These are phyloP conservation scores for Periplaneta americana DNA, from an alignment of 1,140 invertebrate species.

Conservation along the genomic window DNA sequence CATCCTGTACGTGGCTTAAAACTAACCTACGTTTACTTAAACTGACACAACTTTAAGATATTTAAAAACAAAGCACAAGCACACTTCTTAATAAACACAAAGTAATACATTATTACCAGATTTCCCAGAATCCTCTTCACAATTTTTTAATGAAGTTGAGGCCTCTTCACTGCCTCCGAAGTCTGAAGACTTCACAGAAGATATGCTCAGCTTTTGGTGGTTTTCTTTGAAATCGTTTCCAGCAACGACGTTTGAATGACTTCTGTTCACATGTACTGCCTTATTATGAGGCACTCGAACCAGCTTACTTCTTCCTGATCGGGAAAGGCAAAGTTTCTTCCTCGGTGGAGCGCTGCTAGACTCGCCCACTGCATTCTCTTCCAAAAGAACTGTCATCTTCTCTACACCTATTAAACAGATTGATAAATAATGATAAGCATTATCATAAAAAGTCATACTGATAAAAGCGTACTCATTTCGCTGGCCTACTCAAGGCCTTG, in stretches of 20 bases:
- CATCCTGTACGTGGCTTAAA: too few species aligned
- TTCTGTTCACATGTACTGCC: background rate
- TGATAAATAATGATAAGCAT: background rate
- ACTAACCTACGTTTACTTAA: too few species aligned
- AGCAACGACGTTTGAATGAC: background rate
- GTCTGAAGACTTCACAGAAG: background rate
- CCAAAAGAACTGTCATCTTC: constrained; percentile 47
- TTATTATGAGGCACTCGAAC: background rate
- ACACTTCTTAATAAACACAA: too few species aligned
- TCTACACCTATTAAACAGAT: constrained; percentile 33
- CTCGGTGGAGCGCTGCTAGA: constrained; percentile 35
- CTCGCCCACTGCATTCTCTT: constrained; percentile 43
- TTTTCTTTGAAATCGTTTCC: background rate
- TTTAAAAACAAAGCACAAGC: too few species aligned
- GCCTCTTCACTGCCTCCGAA: background rate
- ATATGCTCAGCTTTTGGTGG: background rate
- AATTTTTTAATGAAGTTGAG: background rate
- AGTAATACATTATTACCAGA: background rate
- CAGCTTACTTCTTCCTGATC: constrained; percentile 30
- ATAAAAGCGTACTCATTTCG: background rate
- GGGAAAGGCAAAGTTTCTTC: constrained; percentile 41
- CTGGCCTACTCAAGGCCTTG: background rate
- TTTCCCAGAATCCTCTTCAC: background rate
- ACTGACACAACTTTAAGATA: too few species aligned
- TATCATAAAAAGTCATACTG: background rate